Evolutionary conservation across 2,113 vertebrate species (phyloP), one percentile per base, ranked within the genome.

Genomic region (Chaetodon trifascialis): DNA sequence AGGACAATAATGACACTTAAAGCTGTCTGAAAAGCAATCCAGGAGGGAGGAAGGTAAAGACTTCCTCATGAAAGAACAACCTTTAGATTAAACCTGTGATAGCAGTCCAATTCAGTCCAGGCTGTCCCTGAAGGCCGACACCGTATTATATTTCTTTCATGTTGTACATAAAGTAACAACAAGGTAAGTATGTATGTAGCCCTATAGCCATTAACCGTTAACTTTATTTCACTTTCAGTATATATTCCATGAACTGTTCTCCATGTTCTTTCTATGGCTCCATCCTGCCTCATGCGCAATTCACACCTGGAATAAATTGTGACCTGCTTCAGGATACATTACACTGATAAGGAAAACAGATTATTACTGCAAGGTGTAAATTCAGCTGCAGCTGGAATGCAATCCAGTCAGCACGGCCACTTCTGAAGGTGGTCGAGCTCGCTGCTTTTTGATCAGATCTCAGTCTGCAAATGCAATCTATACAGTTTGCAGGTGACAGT

Each of bases 1-100:
- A 10, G 73, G 70, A 80, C 75, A 86, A 88, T 91, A 89, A 92
- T 77, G 77, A 86, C 77, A 79, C 73, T 86, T 86, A 69, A 88
- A 88, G 67, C 30, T 63, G 70, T 58, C 74, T 71, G 68, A 79
- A 78, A 89, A 79, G 67, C 72, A 71, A 85, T 86, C 34, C 30
- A 73, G 72, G 54, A 51, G 49, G 44, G 25, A 69, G 58, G 70
- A 71, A 76, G 65, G 62, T 84, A 56, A 86, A 54, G 62, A 69
- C 38, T 66, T 76, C 46, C 58, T 84, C 59, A 65, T 36, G 56
- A 81, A 86, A 56, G 36, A 70, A 54, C 30, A 85, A 66, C 38
- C 40, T 77, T 73, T 67, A 55, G 66, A 89, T 84, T 83, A 82
- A 80, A 69, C 38, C 25, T 79, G 40, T 84, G 67, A 82, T 82